Evolutionary conservation across 2,113 vertebrate species (phyloP).

Genomic region (Ahaetulla prasina): DNA sequence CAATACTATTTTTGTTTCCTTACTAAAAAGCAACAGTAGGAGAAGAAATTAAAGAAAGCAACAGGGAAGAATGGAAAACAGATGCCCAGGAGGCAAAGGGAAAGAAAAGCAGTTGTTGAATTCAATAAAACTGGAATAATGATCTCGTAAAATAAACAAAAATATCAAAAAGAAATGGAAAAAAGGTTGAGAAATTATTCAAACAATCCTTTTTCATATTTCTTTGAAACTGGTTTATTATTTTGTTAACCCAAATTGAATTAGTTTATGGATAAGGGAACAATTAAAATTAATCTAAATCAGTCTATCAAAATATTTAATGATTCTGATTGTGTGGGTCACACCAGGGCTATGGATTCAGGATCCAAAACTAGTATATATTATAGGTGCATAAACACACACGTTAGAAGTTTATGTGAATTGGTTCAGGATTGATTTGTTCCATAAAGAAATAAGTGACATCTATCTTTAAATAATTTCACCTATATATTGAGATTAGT

Average conservation of each 20-base stretch:
- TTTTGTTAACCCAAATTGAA: neutral
- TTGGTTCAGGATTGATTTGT: neutral
- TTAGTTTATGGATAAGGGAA: neutral
- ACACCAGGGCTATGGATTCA: neutral
- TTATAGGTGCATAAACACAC: too few species aligned
- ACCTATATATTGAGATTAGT: neutral
- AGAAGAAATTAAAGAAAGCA: constrained; percentile 20
- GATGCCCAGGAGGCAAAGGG: constrained; percentile 14
- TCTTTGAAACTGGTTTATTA: neutral
- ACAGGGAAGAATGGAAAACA: constrained; percentile 8
- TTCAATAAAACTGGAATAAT: neutral
- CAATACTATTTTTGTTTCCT: constrained; percentile 13
- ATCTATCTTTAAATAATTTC: neutral
- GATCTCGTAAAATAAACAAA: neutral
- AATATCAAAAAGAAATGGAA: neutral
- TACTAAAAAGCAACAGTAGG: constrained; percentile 16
- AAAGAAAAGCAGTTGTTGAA: neutral
- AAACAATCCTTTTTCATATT: neutral
- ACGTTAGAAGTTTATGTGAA: neutral
- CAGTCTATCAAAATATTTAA: neutral
- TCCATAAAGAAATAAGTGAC: neutral
- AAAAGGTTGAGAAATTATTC: neutral
- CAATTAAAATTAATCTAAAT: neutral
- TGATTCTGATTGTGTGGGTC: neutral
- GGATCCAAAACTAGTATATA: neutral